Evolutionary conservation across 2,113 vertebrate species (phyloP).

Genomic region (Ahaetulla prasina): DNA sequence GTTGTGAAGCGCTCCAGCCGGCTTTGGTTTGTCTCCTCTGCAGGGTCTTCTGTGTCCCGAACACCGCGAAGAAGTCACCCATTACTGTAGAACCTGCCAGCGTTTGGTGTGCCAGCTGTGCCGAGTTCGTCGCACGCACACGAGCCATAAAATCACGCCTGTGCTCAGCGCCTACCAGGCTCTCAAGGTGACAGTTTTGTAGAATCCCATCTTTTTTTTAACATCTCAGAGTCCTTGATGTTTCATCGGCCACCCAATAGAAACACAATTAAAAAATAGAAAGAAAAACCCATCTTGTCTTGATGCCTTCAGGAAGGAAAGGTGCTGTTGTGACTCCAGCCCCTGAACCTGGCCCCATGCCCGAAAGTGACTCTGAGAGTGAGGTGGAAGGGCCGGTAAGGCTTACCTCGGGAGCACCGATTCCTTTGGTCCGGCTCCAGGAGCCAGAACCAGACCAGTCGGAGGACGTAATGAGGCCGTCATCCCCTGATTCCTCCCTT

Average conservation of each 20-base stretch:
- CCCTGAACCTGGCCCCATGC: no score
- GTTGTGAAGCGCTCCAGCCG: no score
- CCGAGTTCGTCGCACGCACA: slow-evolving; percentile 85
- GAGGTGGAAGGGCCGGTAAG: no score
- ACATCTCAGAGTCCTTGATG: not conserved
- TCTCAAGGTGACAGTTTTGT: slow-evolving; percentile 76
- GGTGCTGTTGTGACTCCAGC: no score
- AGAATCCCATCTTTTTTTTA: rapidly evolving
- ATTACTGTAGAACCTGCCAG: slow-evolving; percentile 92
- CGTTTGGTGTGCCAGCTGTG: slow-evolving; percentile 87
- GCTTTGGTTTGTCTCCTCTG: rapidly evolving
- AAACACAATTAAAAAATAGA: not conserved
- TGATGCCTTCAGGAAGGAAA: not conserved
- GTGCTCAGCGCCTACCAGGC: slow-evolving; percentile 90
- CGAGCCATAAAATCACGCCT: slow-evolving; percentile 88
- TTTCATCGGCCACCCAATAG: not conserved
- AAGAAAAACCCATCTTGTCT: no score
- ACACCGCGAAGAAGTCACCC: slow-evolving; percentile 89
- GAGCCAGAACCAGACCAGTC: no score
- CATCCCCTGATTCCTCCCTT: no score
- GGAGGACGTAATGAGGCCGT: no score
- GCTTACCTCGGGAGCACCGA: no score
- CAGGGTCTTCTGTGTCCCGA: slow-evolving; percentile 91
- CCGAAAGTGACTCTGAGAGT: no score
- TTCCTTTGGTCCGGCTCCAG: no score